Conservation (phyloP, 2,113 vertebrate genomes). For the Xerus inauris region DNA sequence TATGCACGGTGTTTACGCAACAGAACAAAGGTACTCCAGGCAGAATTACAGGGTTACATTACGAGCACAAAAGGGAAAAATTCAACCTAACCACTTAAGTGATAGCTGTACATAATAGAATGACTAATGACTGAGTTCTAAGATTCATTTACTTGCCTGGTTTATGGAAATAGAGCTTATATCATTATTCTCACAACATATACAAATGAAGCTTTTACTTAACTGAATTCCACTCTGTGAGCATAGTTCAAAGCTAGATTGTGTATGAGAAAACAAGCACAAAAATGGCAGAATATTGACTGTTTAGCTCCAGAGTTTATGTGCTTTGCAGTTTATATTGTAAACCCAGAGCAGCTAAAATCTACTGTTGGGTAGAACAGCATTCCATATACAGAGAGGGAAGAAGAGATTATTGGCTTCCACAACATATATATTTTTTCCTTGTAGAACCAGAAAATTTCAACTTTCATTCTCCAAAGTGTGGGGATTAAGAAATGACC, state of each 20-base stretch:
- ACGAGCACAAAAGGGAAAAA: neutral
- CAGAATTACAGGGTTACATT: neutral
- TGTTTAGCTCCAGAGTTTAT: neutral
- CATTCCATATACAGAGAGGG: neutral
- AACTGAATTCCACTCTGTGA: conserved; percentile 1
- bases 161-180: conserved; percentile 23
- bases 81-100: neutral
- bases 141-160: conserved; percentile 9
- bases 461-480: conserved; percentile 8
- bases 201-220: conserved; percentile 4
- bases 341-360: neutral
- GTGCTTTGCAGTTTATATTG: neutral
- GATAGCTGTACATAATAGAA: neutral
- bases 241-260: neutral
- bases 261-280: neutral
- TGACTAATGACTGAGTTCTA: neutral
- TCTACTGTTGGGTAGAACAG: neutral
- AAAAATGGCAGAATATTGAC: neutral
- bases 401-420: neutral
- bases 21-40: neutral
- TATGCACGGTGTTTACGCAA: neutral
- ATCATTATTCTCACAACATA: neutral
- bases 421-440: neutral
- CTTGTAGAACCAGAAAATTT: neutral
- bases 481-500: neutral